Evolutionary conservation across 2,797 vertebrate genomes (phyloP), one percentile per base, ranked within the genome.

Genomic region (Dryobates pubescens): DNA sequence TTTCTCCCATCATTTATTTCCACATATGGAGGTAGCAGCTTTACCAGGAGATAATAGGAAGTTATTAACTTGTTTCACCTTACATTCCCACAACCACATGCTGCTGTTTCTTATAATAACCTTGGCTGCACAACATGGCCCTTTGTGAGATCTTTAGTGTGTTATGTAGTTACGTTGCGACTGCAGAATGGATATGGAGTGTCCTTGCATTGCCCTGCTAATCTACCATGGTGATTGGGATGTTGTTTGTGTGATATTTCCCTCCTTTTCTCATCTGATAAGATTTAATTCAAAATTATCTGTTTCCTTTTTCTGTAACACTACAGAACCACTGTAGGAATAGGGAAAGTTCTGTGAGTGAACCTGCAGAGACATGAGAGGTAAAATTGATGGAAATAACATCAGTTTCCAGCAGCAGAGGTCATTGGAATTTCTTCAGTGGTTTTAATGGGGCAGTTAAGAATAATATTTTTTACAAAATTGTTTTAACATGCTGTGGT

Each of bases 1-100:
- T 88, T 86, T 53, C 64, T 84, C 3, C 9, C 82, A 90, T 82
- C 65, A 61, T 94, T 94, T 94, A 77, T 94, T 91, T 94, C 81
- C 45, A 34, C 56, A 27, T 67, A 59, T 0, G 0, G 83, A 87
- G 72, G 83, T 74, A 82, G 73, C 72, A 87, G 81, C 69, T 92
- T 94, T 91, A 82, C 79, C 53, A 24, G 65, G 38, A 94, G 93
- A 94, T 95, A 95, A 95, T 89, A 82, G 84, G 59, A 96, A 90
- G 86, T 92, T 96, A 94, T 89, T 94, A 95, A 96, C 90, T 96
- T 85, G 59, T 72, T 90, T 93, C 92, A 93, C 90, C 93, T 96
- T 90, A 90, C 81, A 78, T 90, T 95, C 78, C 75, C 92, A 67
- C 75, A 92, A 26, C 69, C 84, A 82, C 88, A 89, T 77, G 75